Evolutionary conservation across 1,140 invertebrate species (phyloP).

Genomic region (Aphelinus atriplicis): DNA sequence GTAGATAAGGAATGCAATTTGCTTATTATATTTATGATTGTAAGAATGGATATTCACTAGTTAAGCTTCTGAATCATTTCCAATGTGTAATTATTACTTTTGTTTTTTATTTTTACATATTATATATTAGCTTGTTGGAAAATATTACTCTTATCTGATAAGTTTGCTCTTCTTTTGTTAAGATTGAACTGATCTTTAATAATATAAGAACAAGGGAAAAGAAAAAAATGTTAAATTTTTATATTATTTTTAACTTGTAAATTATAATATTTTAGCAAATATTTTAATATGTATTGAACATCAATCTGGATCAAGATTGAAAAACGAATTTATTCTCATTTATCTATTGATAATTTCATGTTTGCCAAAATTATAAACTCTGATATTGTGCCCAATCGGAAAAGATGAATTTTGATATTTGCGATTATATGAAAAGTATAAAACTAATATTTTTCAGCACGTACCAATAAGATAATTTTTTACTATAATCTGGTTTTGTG

Average conservation of each 20-base stretch:
- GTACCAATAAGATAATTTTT: neutral
- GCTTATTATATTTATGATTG: conserved; percentile 3
- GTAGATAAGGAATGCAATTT: conserved; percentile 1
- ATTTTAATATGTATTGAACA: conserved; percentile 4
- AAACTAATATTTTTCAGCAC: neutral
- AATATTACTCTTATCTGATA: neutral
- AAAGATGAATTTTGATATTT: neutral
- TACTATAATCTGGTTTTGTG: conserved; percentile 15
- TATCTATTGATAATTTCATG: conserved; percentile 21
- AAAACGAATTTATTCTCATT: conserved; percentile 2
- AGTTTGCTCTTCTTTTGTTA: neutral
- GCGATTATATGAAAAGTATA: neutral
- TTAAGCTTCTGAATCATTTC: conserved; percentile 12
- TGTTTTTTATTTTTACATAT: conserved; percentile 10
- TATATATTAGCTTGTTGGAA: conserved; percentile 3
- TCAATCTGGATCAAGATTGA: neutral
- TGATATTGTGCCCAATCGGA: conserved; percentile 10
- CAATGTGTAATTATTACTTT: conserved; percentile 6
- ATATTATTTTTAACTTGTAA: conserved; percentile 16
- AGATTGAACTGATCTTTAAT: neutral
- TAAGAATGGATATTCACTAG: conserved; percentile 7
- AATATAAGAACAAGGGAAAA: neutral
- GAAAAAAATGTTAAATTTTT: conserved; percentile 5
- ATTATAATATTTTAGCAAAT: conserved; percentile 10
- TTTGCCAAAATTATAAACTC: conserved; percentile 3